Percentiles rank a stretch among this genome's conserved stretches.
phyloP scores from a whole-genome alignment of 2,888 invertebrate species.

The Allacma fusca region DNA sequence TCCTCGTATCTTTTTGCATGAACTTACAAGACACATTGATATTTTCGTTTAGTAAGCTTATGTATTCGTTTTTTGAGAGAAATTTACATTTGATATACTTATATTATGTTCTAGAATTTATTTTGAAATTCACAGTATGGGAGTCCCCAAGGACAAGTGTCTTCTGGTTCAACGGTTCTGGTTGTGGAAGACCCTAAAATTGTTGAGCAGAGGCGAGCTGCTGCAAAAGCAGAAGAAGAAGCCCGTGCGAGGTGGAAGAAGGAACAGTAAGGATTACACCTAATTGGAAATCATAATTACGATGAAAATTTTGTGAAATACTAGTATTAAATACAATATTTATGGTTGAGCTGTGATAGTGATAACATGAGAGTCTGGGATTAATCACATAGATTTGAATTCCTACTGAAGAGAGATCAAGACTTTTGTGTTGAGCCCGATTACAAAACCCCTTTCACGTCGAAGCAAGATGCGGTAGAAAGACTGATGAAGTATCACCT shows the following conservation, averaged over 20 bases:
- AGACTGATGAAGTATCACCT: conserved; percentile 60
- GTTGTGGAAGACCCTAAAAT: conserved; percentile 58
- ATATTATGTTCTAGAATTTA: too few relatives aligned
- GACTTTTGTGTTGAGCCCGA: conserved; percentile 59
- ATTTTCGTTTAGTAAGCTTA: too few relatives aligned
- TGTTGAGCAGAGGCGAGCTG: conserved; percentile 57
- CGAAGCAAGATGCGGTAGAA: conserved; percentile 57
- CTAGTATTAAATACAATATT: too few relatives aligned
- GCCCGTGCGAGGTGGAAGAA: conserved; percentile 59
- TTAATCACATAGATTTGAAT: conserved; percentile 53
- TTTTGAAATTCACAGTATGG: background rate
- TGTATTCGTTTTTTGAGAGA: too few relatives aligned
- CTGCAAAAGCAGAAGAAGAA: conserved; percentile 58
- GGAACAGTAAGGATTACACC: conserved; percentile 58
- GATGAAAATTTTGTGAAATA: too few relatives aligned
- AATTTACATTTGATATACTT: too few relatives aligned
- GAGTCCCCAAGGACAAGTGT: background rate
- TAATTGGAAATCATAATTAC: too few relatives aligned
- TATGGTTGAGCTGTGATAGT: too few relatives aligned
- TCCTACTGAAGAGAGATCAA: conserved; percentile 58
- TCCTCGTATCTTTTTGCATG: too few relatives aligned
- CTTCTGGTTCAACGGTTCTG: conserved; percentile 28
- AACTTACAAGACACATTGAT: too few relatives aligned
- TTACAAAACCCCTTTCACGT: conserved; percentile 57
- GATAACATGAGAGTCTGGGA: too few relatives aligned